Conservation (phyloP, 2,113 vertebrate species). For the Climacteris rufus region DNA sequence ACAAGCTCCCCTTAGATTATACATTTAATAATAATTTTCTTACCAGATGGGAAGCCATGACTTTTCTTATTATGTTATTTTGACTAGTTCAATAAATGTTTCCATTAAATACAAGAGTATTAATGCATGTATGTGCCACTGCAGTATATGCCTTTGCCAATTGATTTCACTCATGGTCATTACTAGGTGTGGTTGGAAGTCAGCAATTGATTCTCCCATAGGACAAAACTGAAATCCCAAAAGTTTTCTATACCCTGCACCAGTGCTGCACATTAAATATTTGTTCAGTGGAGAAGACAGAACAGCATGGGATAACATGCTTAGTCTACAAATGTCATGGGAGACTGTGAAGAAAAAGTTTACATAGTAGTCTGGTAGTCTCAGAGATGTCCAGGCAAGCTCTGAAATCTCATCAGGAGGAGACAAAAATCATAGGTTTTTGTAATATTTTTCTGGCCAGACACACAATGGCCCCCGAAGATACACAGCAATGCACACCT, state of each 20-base stretch:
- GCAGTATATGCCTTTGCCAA: not conserved
- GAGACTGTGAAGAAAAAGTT: not conserved
- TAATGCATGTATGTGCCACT: fast-evolving
- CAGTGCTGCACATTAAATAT: not conserved
- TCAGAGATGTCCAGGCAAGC: not conserved
- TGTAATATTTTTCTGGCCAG: not conserved
- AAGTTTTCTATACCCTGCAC: not conserved
- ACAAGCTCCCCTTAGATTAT: not conserved
- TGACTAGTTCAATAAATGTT: not conserved
- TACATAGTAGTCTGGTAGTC: not conserved
- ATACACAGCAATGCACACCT: not conserved
- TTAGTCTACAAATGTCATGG: not conserved
- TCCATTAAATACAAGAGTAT: not conserved
- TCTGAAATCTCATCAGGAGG: not conserved
- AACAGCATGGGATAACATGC: not conserved
- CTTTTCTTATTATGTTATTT: not conserved
- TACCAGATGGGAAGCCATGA: not conserved
- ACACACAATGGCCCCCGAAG: not conserved
- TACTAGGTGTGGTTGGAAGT: not conserved
- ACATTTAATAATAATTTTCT: not conserved
- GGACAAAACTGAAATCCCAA: not conserved
- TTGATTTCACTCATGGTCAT: not conserved
- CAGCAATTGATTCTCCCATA: not conserved
- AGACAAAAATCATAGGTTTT: not conserved
- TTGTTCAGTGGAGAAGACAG: not conserved